These are phyloP conservation scores for Andricus quercusramuli DNA, from an alignment of 2,888 invertebrate species.

Conservation along the genomic window DNA sequence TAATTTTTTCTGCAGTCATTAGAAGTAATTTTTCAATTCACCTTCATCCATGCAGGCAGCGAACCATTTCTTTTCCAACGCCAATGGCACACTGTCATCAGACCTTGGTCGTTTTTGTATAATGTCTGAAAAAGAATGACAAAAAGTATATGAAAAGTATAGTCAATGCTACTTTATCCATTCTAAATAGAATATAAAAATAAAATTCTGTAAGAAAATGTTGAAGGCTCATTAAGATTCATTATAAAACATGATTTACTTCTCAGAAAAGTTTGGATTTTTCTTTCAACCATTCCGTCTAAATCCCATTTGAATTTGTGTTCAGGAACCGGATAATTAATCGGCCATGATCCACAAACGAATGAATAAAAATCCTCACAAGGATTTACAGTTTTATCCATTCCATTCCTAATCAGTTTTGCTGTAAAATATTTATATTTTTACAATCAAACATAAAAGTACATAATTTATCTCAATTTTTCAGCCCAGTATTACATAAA, in stretches of 20 bases:
- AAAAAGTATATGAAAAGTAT: not conserved
- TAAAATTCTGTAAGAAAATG: not conserved
- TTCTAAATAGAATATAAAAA: not conserved
- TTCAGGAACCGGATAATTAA: constrained; percentile 47
- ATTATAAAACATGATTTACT: not conserved
- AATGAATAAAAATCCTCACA: constrained; percentile 41
- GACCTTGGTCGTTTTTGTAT: constrained; percentile 44
- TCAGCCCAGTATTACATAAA: not conserved
- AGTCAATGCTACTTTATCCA: not conserved
- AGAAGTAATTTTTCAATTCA: constrained; percentile 15
- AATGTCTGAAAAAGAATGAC: constrained; percentile 35
- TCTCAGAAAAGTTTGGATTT: constrained; percentile 44
- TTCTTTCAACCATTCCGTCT: constrained; percentile 44
- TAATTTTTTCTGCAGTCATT: not conserved
- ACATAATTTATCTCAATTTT: not conserved
- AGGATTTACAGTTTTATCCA: constrained; percentile 45
- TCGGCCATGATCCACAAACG: constrained; percentile 47
- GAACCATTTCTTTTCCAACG: constrained; percentile 43
- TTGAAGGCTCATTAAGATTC: not conserved
- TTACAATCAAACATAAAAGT: not conserved
- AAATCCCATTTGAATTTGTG: constrained; percentile 46
- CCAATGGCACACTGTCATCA: constrained; percentile 40
- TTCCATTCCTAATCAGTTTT: constrained; percentile 43
- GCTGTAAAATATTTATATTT: constrained; percentile 28
- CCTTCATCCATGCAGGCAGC: constrained; percentile 48